These are phyloP conservation scores for Drosophila pseudoananassae DNA, from an alignment of 1,140 invertebrate species.

Conservation along the genomic window DNA sequence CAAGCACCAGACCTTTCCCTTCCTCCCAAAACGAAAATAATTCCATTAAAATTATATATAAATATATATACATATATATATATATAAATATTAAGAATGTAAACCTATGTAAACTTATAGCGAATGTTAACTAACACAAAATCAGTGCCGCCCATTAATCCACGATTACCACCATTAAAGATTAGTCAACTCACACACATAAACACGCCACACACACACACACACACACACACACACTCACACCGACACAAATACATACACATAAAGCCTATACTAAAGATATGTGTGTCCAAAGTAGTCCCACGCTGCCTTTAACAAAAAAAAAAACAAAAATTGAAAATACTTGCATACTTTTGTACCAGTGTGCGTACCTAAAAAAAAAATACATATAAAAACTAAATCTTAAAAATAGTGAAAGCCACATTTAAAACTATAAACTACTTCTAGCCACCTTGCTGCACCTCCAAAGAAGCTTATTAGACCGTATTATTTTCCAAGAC, in stretches of 20 bases:
- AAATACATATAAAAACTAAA: slow-evolving; percentile 11
- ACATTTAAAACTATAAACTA: slow-evolving; percentile 12
- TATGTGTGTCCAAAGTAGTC: slow-evolving; percentile 73
- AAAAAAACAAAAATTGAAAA: slow-evolving; percentile 5
- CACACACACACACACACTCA: slow-evolving; percentile 17
- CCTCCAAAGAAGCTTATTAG: slow-evolving; percentile 57
- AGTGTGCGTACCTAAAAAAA: slow-evolving; percentile 73
- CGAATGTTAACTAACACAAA: slow-evolving; percentile 82
- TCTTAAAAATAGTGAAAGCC: slow-evolving; percentile 20
- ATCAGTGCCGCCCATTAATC: slow-evolving; percentile 82
- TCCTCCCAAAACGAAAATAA: slow-evolving; percentile 12
- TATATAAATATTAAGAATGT: slow-evolving; percentile 51
- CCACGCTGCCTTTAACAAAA: slow-evolving; percentile 74
- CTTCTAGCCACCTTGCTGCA: slow-evolving; percentile 54
- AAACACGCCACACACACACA: slow-evolving; percentile 24
- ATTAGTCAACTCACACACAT: slow-evolving; percentile 52
- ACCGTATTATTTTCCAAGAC: slow-evolving; percentile 27
- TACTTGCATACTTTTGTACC: slow-evolving; percentile 80
- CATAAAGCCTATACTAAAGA: slow-evolving; percentile 44
- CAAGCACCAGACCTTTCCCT: slow-evolving; percentile 23
- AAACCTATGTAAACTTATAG: slow-evolving; percentile 60
- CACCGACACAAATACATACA: slow-evolving; percentile 25
- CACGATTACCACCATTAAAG: slow-evolving; percentile 80
- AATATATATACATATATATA: slow-evolving; percentile 39
- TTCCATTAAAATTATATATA: slow-evolving; percentile 28